phyloP scores from a whole-genome alignment of 2,888 invertebrate genomes.

The Ichneumoninae sp. region DNA sequence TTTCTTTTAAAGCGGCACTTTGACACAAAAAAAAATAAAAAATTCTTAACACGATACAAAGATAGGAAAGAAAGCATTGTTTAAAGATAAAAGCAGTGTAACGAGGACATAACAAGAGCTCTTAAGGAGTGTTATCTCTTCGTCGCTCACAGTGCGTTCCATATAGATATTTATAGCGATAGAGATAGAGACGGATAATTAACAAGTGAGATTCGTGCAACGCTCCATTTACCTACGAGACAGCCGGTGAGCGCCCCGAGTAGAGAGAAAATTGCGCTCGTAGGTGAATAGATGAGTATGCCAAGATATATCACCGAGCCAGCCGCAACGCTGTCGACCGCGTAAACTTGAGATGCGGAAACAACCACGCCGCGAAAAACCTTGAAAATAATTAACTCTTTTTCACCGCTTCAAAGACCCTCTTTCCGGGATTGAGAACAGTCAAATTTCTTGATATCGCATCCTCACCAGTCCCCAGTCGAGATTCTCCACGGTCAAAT shows the following conservation, averaged over 20 bases:
- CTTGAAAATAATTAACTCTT: slow-evolving; percentile 72
- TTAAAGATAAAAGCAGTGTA: background rate
- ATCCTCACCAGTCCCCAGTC: slow-evolving; percentile 83
- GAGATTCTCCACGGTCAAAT: slow-evolving; percentile 66
- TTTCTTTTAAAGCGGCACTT: no score
- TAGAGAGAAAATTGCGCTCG: slow-evolving; percentile 80
- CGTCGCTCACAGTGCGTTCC: background rate
- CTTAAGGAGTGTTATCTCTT: background rate
- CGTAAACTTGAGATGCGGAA: slow-evolving; percentile 83
- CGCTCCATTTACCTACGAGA: slow-evolving; percentile 79
- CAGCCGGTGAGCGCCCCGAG: slow-evolving; percentile 82
- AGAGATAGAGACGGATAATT: background rate
- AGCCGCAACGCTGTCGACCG: slow-evolving; percentile 79
- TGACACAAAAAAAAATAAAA: no score
- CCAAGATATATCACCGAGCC: slow-evolving; percentile 82
- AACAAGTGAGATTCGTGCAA: background rate
- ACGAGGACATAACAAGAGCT: background rate
- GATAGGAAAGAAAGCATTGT: background rate
- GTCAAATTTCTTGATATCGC: background rate
- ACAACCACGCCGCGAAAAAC: slow-evolving; percentile 82
- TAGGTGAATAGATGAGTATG: slow-evolving; percentile 83
- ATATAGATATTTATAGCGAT: background rate
- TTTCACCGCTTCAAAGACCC: background rate
- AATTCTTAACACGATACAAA: background rate
- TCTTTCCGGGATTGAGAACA: background rate